These are phyloP conservation scores for Anoplopoma fimbria DNA, from an alignment of 2,113 vertebrate species.

Conservation along the genomic window DNA sequence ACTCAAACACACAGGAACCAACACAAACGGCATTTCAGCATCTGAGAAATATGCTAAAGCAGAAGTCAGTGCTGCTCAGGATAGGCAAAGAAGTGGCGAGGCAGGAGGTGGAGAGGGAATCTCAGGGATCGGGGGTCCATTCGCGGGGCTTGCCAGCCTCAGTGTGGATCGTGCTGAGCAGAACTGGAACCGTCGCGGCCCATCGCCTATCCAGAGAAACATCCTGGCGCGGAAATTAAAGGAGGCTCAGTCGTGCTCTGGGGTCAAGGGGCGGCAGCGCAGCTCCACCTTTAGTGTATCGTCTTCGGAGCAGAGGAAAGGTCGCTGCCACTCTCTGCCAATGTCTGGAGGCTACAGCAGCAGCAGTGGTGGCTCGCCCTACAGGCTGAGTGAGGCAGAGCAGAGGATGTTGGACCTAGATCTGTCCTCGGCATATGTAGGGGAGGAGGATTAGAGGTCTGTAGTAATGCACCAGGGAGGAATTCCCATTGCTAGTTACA, in stretches of 20 bases:
- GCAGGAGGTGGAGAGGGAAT: conserved; percentile 55
- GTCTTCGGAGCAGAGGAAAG: conserved; percentile 84
- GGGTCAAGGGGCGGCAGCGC: conserved; percentile 80
- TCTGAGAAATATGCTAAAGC: conserved; percentile 21
- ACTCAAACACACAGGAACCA: conserved; percentile 68
- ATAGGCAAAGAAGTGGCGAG: conserved; percentile 30
- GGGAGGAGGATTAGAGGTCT: conserved; percentile 84
- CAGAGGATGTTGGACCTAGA: conserved; percentile 91
- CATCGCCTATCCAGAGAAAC: conserved; percentile 89
- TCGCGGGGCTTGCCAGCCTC: conserved; percentile 16
- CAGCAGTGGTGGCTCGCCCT: conserved; percentile 87
- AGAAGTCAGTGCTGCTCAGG: conserved; percentile 25
- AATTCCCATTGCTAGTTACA: not conserved
- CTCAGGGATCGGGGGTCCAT: conserved; percentile 69
- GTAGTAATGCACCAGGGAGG: not conserved
- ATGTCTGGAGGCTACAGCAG: conserved; percentile 86
- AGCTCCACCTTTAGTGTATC: conserved; percentile 82
- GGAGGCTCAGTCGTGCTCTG: conserved; percentile 78
- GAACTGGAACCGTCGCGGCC: conserved; percentile 87
- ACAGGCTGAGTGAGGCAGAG: conserved; percentile 90
- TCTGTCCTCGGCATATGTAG: conserved; percentile 83
- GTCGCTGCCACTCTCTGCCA: conserved; percentile 90
- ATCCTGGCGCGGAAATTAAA: conserved; percentile 85
- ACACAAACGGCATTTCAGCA: conserved; percentile 50
- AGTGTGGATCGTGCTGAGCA: conserved; percentile 83